Evolutionary conservation across 2,113 vertebrate genomes (phyloP), one percentile per base, ranked within the genome.

Genomic region (Xiphophorus maculatus): DNA sequence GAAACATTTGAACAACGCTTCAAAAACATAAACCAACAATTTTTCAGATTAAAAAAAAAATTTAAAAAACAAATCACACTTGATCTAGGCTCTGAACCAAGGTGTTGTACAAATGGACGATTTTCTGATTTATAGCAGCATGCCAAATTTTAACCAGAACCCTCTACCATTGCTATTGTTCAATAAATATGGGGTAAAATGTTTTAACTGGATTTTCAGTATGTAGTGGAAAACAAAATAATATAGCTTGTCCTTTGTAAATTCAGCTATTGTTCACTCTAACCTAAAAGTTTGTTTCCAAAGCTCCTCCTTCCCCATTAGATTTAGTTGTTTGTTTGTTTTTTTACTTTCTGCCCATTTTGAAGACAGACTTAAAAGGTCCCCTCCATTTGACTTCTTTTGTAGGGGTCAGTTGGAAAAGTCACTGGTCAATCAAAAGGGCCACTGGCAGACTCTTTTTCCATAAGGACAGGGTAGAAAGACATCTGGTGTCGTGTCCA

Each of bases 401-500:
- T 88, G 17, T 89, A 91, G 83, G 87, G 66, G 76, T 87, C 67
- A 87, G 48, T 90, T 84, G 77, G 75, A 74, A 89, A 87, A 88
- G 74, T 90, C 88, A 80, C 83, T 80, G 83, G 85, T 88, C 88
- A 75, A 63, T 85, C 85, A 92, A 80, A 91, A 76, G 77, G 82
- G 48, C 81, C 74, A 61, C 62, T 67, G 17, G 73, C 85, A 85
- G 83, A 71, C 83, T 61, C 63, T 89, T 83, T 76, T 88, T 83
- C 87, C 83, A 85, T 82, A 90, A 87, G 83, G 85, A 88, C 80
- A 91, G 84, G 71, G 82, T 88, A 87, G 87, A 71, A 5, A 87
- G 85, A 81, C 78, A 87, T 70, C 74, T 86, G 86, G 85, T 83
- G 73, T 85, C 63, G 4, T 74, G 66, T 25, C 89, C 80, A 65